These are phyloP conservation scores for Jacana jacana DNA, from an alignment of 2,113 vertebrate species.

Conservation along the genomic window DNA sequence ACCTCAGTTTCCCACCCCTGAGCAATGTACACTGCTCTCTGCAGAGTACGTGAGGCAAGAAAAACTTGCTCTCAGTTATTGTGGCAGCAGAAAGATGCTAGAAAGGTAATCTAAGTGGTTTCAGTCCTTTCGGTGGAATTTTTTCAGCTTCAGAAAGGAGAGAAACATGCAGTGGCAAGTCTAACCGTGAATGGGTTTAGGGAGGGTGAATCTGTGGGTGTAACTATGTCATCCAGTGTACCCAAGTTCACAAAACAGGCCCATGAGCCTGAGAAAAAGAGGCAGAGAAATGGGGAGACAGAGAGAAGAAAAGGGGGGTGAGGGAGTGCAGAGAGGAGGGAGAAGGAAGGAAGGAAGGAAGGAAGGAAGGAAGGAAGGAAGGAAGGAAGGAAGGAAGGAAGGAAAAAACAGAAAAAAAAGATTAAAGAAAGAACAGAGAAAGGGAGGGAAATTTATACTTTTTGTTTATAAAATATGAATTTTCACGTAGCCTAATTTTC, in stretches of 20 bases:
- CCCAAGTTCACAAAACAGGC: not conserved
- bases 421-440: not conserved
- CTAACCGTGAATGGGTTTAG: not conserved
- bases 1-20: not conserved
- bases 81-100: not conserved
- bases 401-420: too few relatives aligned
- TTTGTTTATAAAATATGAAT: not conserved
- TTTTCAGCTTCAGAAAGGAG: constrained; percentile 11
- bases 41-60: not conserved
- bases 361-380: not conserved
- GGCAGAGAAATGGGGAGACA: not conserved
- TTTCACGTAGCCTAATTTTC: not conserved
- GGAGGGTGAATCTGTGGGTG: constrained; percentile 51
- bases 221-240: constrained; percentile 13
- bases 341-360: not conserved
- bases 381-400: accelerated
- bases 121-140: not conserved
- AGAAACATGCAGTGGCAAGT: constrained; percentile 39
- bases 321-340: too few relatives aligned
- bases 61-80: not conserved
- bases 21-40: not conserved
- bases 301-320: not conserved
- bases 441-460: not conserved
- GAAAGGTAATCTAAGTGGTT: not conserved
- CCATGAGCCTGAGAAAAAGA: not conserved